Conservation (phyloP, 2,113 vertebrate genomes). For the Dendropsophus ebraccatus region DNA sequence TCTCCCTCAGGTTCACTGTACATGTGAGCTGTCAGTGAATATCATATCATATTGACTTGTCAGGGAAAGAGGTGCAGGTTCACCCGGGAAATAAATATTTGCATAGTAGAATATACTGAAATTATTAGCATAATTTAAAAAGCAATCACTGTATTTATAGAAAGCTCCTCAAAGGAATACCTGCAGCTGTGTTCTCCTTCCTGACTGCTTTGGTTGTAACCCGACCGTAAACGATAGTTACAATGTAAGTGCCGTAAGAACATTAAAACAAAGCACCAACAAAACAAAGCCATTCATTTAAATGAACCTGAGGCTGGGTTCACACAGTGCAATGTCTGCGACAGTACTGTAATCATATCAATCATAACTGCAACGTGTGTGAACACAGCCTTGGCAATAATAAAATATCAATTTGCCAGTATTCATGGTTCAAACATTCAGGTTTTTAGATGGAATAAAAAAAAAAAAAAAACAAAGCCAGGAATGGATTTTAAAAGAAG, state of each 20-base stretch:
- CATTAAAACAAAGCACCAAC: background rate
- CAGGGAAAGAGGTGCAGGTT: constrained; percentile 35
- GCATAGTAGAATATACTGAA: background rate
- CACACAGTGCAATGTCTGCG: too few relatives aligned
- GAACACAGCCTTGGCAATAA: too few relatives aligned
- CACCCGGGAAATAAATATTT: background rate
- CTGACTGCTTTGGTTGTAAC: background rate
- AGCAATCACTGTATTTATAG: background rate
- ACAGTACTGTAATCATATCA: too few relatives aligned
- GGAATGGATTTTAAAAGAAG: too few relatives aligned
- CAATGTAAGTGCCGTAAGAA: background rate
- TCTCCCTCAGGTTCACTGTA: constrained; percentile 42
- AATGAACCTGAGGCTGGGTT: too few relatives aligned
- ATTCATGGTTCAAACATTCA: too few relatives aligned
- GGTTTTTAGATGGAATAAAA: too few relatives aligned
- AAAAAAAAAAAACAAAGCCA: too few relatives aligned
- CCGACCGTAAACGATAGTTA: background rate
- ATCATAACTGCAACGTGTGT: too few relatives aligned
- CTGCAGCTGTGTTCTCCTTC: background rate
- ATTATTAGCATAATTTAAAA: constrained; percentile 19
- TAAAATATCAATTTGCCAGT: too few relatives aligned
- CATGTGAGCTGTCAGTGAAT: constrained; percentile 46
- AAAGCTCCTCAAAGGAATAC: background rate
- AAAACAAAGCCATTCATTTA: too few relatives aligned
- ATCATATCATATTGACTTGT: constrained; percentile 34